phyloP scores from a whole-genome alignment of 2,888 invertebrate species.

The Heterodera filipjevi region DNA sequence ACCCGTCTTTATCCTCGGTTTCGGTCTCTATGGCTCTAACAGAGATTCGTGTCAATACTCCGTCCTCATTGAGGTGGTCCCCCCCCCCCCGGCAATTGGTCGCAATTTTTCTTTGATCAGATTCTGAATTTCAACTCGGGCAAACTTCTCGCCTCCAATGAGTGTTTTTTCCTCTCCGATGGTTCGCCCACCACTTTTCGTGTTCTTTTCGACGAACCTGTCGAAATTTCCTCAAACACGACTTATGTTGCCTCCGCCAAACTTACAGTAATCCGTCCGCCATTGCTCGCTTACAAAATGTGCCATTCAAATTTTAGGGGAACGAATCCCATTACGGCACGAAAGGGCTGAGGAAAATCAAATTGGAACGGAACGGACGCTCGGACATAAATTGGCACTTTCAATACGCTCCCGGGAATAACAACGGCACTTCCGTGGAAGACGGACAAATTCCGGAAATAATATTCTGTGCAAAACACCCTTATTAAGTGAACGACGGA shows the following conservation, averaged over 20 bases:
- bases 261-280: conserved; percentile 72
- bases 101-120: conserved; percentile 60
- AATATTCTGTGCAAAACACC: conserved; percentile 74
- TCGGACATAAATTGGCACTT: conserved; percentile 79
- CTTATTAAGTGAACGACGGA: background rate
- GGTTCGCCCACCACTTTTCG: conserved; percentile 75
- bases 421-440: conserved; percentile 79
- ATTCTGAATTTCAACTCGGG: conserved; percentile 78
- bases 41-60: conserved; percentile 79
- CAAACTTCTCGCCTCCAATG: conserved; percentile 77
- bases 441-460: conserved; percentile 86
- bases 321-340: conserved; percentile 84
- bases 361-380: conserved; percentile 27
- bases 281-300: background rate
- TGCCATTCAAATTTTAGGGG: conserved; percentile 72
- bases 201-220: conserved; percentile 81
- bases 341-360: conserved; percentile 73
- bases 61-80: conserved; percentile 74
- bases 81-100: background rate
- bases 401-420: conserved; percentile 82
- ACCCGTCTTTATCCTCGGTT: conserved; percentile 81
- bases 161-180: conserved; percentile 79
- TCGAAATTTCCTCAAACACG: conserved; percentile 79
- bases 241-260: conserved; percentile 82
- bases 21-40: conserved; percentile 82